Conservation (phyloP, 2,113 vertebrate species). For the Baryphthengus martii region DNA sequence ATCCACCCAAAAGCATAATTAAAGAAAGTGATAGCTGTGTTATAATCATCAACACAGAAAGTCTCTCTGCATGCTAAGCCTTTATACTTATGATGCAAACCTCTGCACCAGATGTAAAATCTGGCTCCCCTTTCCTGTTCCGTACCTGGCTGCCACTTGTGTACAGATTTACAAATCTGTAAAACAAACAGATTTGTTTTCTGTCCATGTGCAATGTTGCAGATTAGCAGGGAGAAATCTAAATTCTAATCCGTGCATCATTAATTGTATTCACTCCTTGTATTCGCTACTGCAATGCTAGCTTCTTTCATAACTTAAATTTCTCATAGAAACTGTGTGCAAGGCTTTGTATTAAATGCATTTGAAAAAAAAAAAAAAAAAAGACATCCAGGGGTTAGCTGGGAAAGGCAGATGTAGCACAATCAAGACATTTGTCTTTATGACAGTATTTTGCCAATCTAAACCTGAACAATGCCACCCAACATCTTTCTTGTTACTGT, state of each 20-base stretch:
- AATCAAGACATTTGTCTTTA: not conserved
- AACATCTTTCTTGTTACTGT: conserved; percentile 24
- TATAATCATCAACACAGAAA: conserved; percentile 45
- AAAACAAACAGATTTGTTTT: conserved; percentile 50
- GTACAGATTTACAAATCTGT: too few relatives aligned
- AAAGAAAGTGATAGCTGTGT: conserved; percentile 20
- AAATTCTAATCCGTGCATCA: not conserved
- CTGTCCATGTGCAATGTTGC: not conserved
- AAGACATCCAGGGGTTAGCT: not conserved
- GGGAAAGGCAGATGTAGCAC: not conserved
- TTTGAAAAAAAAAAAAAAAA: not conserved
- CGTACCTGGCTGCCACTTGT: not conserved
- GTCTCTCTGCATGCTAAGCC: not conserved
- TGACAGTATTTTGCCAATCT: not conserved
- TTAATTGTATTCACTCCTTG: not conserved
- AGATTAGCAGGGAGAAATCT: not conserved
- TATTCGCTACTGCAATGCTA: not conserved
- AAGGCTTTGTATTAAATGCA: not conserved
- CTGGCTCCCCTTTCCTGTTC: not conserved
- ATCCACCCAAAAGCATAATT: conserved; percentile 32
- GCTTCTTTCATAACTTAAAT: not conserved
- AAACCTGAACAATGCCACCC: not conserved
- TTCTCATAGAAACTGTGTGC: not conserved
- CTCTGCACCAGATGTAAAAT: conserved; percentile 40
- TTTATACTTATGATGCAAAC: not conserved